Base-by-base conservation (phyloP, 2,888 invertebrate genomes). In the Rhabditoides inermis region DNA sequence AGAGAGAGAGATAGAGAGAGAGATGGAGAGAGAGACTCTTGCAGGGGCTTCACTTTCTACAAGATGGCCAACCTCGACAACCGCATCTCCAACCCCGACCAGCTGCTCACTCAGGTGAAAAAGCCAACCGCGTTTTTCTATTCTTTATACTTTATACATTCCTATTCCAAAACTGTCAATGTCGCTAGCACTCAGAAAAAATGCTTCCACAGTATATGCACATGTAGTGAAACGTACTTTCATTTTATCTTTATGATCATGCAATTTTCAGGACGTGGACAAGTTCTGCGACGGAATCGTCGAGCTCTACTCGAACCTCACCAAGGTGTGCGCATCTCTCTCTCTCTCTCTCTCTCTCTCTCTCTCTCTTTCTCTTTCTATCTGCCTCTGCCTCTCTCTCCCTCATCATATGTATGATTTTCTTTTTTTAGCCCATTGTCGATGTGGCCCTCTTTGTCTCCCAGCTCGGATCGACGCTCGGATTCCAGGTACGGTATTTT, bases 211-310 rank as follows among this genome's bases (percentile, higher is more conserved):
- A n/a, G n/a, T n/a, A n/a, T n/a, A n/a, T n/a, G n/a, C n/a, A n/a
- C n/a, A n/a, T 18, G 22, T 2, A 23, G 22, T 37, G 25, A 32
- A 2, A 39, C n/a, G 3, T 35, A 18, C 26, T 22, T 30, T n/a
- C 12, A 12, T 48, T 58, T 2, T 30, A n/a, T n/a, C n/a, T n/a
- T n/a, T n/a, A n/a, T n/a, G n/a, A 18, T 80, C 88, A 88, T 75
- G 88, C 89, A 49, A 90, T 88, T 78, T 94, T 0, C 90, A 88
- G 0, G 95, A 98, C 77, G 88, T 95, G 1, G 95, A 95, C 78
- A 90, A 90, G 79, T 94, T 98, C 81, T 94, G 94, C 77, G 89
- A 90, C 68, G 88, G 90, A 51, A 85, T 91, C 32, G 88, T 91
- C 0, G 92, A 94, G 76, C 81, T 98, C 15, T 98, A 98, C 80